Evolutionary conservation across 2,888 invertebrate species (phyloP).

Genomic region (Xylocampa areola): DNA sequence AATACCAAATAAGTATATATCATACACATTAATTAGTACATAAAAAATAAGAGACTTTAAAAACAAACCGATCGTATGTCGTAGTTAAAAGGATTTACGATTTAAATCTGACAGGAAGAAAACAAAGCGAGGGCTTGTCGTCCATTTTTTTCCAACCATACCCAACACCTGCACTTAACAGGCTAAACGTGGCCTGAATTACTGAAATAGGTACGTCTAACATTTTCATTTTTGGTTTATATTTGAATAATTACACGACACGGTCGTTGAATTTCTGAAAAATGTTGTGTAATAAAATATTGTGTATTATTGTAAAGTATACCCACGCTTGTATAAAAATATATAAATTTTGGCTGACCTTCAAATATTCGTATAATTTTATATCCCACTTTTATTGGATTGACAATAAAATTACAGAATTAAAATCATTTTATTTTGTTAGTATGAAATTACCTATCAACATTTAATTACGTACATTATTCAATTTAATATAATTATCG

Average conservation of each 20-base stretch:
- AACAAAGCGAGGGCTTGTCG: slow-evolving; percentile 52
- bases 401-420: too few relatives aligned
- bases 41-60: too few relatives aligned
- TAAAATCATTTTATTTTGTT: too few relatives aligned
- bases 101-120: slow-evolving; percentile 58
- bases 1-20: not conserved
- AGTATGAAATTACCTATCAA: too few relatives aligned
- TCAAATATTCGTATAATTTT: too few relatives aligned
- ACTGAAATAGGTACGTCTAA: slow-evolving; percentile 59
- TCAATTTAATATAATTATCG: too few relatives aligned
- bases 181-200: slow-evolving; percentile 75
- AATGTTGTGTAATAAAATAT: slow-evolving; percentile 10
- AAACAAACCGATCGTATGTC: slow-evolving; percentile 45
- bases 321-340: too few relatives aligned
- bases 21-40: slow-evolving; percentile 1
- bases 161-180: slow-evolving; percentile 80
- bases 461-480: too few relatives aligned
- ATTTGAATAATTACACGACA: slow-evolving; percentile 39
- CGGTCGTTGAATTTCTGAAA: slow-evolving; percentile 15
- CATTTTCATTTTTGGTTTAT: slow-evolving; percentile 55
- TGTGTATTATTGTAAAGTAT: too few relatives aligned
- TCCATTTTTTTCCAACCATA: slow-evolving; percentile 57
- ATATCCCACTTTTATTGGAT: too few relatives aligned
- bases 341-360: too few relatives aligned
- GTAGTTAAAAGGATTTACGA: slow-evolving; percentile 61